A percentile compares a stretch with the other conserved stretches of the same genome.
Evolutionary conservation across 2,888 invertebrate species (phyloP).

Genomic region (Metallyticus violacea): DNA sequence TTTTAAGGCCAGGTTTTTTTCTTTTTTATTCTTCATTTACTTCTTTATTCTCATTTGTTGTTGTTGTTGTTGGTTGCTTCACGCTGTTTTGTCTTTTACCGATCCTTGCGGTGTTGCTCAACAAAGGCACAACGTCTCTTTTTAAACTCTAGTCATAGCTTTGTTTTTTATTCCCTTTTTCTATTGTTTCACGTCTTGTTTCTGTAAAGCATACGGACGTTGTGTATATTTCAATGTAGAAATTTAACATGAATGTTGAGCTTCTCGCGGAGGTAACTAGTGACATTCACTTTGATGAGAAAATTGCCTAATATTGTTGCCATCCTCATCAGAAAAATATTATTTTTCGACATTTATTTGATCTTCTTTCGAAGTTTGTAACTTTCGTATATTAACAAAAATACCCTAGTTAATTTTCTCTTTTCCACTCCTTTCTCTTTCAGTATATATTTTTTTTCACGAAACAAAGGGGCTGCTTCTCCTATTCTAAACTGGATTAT

Average conservation of each 20-base stretch:
- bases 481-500: no score
- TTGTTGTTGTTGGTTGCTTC: not conserved
- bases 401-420: no score
- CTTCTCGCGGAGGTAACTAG: not conserved
- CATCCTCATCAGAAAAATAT: no score
- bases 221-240: not conserved
- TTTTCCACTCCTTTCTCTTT: no score
- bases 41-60: not conserved
- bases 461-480: no score
- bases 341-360: no score
- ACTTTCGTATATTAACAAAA: no score
- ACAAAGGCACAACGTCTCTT: not conserved
- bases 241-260: not conserved
- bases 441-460: no score
- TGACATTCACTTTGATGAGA: no score
- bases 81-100: not conserved
- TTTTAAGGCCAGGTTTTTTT: not conserved
- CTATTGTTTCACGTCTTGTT: not conserved
- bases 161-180: not conserved
- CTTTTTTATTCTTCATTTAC: not conserved
- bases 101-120: not conserved
- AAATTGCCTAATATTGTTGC: no score
- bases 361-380: no score
- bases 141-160: not conserved
- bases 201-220: not conserved